These are phyloP conservation scores for Melitaea athalia DNA, from an alignment of 2,888 invertebrate species.

Conservation along the genomic window DNA sequence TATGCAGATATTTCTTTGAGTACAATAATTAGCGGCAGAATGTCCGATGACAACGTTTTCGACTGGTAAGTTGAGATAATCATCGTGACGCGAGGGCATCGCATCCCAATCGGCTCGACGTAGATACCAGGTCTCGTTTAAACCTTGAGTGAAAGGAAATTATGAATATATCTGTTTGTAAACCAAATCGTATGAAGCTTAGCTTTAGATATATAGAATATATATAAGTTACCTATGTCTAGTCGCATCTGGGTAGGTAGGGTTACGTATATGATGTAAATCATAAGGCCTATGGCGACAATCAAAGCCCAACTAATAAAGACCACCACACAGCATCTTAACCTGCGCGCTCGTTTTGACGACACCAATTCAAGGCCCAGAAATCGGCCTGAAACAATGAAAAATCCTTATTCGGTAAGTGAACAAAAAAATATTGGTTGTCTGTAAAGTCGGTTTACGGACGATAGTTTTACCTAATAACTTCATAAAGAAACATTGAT, in stretches of 20 bases:
- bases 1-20: constrained; percentile 55
- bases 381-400: constrained; percentile 63
- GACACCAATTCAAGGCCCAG: constrained; percentile 71
- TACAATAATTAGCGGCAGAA: constrained; percentile 55
- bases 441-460: too few species aligned
- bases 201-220: not conserved
- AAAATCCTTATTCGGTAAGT: constrained; percentile 44
- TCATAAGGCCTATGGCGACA: constrained; percentile 59
- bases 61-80: constrained; percentile 57
- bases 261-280: constrained; percentile 58
- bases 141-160: constrained; percentile 48
- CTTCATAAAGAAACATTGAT: too few species aligned
- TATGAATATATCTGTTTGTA: not conserved
- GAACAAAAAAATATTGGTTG: not conserved
- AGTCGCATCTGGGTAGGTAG: constrained; percentile 51
- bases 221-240: constrained; percentile 60
- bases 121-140: constrained; percentile 69
- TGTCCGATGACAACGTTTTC: constrained; percentile 63
- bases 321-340: constrained; percentile 73
- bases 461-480: too few species aligned
- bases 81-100: constrained; percentile 53
- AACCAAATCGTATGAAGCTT: constrained; percentile 24
- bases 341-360: constrained; percentile 53
- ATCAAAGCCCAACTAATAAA: constrained; percentile 73
- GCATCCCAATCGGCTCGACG: constrained; percentile 72